phyloP scores from a whole-genome alignment of 2,888 invertebrate genomes.

The Drosophila nr. perissopoda region DNA sequence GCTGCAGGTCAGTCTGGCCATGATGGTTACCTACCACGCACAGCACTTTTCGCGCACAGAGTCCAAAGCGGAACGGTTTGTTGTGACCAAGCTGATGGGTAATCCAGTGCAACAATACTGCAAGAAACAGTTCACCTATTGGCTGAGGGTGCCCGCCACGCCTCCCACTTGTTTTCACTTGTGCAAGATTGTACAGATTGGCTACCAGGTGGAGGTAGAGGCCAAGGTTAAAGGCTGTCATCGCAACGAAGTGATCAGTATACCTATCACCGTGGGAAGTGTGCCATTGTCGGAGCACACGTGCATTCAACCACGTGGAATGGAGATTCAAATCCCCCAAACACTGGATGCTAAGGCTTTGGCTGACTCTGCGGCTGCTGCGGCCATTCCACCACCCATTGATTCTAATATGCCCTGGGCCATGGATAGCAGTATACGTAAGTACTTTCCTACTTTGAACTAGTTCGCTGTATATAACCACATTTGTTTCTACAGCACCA shows the following conservation, averaged over 20 bases:
- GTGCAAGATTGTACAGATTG: constrained; percentile 78
- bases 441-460: constrained; percentile 5
- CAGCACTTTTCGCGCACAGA: constrained; percentile 29
- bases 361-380: neutral
- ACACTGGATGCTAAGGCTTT: constrained; percentile 34
- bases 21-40: constrained; percentile 72
- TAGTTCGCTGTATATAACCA: neutral
- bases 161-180: constrained; percentile 80
- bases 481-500: constrained; percentile 64
- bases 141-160: constrained; percentile 78
- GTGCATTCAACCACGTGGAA: constrained; percentile 37
- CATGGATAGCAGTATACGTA: constrained; percentile 59
- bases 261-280: constrained; percentile 83
- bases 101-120: constrained; percentile 66
- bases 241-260: constrained; percentile 58
- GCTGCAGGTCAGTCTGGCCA: constrained; percentile 69
- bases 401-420: constrained; percentile 58
- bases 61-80: constrained; percentile 58
- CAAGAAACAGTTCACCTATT: constrained; percentile 70
- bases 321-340: constrained; percentile 8
- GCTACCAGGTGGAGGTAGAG: constrained; percentile 78
- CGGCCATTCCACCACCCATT: constrained; percentile 28
- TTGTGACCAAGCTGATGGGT: constrained; percentile 67
- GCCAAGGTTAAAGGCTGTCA: constrained; percentile 73
- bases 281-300: constrained; percentile 68